Evolutionary conservation across 1,140 invertebrate species (phyloP).

Genomic region (Eulimnadia texana): DNA sequence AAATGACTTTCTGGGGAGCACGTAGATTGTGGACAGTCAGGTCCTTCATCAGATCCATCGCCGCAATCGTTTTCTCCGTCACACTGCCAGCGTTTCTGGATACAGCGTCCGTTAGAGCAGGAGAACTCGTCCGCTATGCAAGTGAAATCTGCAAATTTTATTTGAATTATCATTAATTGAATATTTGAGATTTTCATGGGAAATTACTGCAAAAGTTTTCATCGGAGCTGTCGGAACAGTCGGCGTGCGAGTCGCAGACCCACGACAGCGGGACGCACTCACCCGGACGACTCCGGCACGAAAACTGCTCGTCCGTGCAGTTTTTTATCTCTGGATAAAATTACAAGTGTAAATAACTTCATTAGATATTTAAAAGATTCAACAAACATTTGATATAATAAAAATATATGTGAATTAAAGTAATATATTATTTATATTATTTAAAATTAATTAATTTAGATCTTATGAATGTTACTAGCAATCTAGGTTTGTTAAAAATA

Average conservation of each 20-base stretch:
- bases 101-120: constrained; percentile 73
- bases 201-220: constrained; percentile 76
- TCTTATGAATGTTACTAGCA: too few species aligned
- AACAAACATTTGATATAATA: too few species aligned
- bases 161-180: background rate
- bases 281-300: constrained; percentile 52
- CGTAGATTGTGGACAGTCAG: constrained; percentile 49
- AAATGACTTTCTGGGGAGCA: constrained; percentile 54
- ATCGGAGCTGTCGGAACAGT: constrained; percentile 79
- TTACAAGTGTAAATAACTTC: too few species aligned
- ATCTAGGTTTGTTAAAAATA: too few species aligned
- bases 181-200: too few species aligned
- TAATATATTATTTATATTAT: too few species aligned
- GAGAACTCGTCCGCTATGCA: constrained; percentile 79
- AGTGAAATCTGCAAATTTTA: constrained; percentile 59
- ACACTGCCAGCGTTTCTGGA: constrained; percentile 72
- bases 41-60: constrained; percentile 21
- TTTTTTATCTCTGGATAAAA: constrained; percentile 33
- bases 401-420: too few species aligned
- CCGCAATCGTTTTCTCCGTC: constrained; percentile 77
- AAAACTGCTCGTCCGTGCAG: constrained; percentile 73
- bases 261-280: constrained; percentile 78
- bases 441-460: too few species aligned
- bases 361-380: too few species aligned
- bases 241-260: constrained; percentile 76